Base-by-base conservation (phyloP, 2,797 vertebrate genomes). In the Tapirus indicus region DNA sequence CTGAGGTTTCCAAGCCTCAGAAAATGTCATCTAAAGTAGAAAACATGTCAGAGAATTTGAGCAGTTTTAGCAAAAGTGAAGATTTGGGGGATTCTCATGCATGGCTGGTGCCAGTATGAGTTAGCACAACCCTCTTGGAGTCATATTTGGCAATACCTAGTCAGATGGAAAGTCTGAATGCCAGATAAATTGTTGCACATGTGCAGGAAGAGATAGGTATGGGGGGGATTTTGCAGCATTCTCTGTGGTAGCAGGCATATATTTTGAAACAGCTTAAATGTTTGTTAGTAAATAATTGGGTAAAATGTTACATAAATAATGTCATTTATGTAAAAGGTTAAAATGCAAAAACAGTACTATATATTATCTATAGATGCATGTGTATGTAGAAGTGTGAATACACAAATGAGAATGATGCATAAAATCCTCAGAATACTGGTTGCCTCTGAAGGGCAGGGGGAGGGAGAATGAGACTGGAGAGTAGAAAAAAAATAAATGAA, bases 71-170 rank as follows among this genome's bases (percentile, higher is more conserved):
- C 69, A 87, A 69, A 88, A 83, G 68, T 56, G 32, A 47, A 29
- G 41, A 64, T 21, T 16, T 29, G 5, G 47, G 38, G 29, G 38
- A 27, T 64, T 56, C 27, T 56, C 38, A 7, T 10, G 27, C 6
- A 11, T 13, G 44, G 10, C 62, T 41, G 32, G 41, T n/a, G 9
- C 29, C 41, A 62, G 25, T 0, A 2, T 5, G 44, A 27, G 25
- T 78, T 74, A 16, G 27, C n/a, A 47, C 0, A 0, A 4, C 2
- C 1, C 4, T 68, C 27, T 1, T 2, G 60, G 23, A 25, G 71
- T 66, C 5, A 0, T 3, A n/a, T 13, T 29, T 29, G 38, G 5
- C n/a, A 16, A 6, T 18, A 56, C 2, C 29, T 21, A 18, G 62
- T 75, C 21, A 38, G 5, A 3, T 17, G 41, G 91, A 54, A 90